Conservation (phyloP, 2,113 vertebrate species). For the Bufo bufo region DNA sequence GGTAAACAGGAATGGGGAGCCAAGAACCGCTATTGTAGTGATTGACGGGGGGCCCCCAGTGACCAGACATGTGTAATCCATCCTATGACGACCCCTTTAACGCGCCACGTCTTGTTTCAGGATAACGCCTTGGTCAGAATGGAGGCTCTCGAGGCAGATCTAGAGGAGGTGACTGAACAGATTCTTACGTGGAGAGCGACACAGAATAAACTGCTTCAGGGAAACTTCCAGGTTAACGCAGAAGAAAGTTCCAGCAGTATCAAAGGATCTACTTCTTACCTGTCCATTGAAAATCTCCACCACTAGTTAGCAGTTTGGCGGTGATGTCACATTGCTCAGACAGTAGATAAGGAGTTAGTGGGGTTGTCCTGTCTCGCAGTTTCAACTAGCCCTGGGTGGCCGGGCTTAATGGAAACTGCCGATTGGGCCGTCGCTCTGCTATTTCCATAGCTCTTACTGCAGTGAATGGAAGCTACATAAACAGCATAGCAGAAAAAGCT, state of each 20-base stretch:
- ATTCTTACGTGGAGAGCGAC: conserved; percentile 78
- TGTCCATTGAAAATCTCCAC: conserved; percentile 42
- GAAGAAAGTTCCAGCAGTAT: conserved; percentile 64
- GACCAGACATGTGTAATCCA: neutral
- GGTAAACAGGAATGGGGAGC: too few relatives aligned
- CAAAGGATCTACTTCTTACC: conserved; percentile 53
- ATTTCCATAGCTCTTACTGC: too few relatives aligned
- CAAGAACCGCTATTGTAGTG: too few relatives aligned
- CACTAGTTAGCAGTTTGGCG: neutral
- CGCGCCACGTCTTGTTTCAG: conserved; percentile 66
- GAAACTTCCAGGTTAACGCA: conserved; percentile 55
- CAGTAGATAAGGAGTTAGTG: neutral
- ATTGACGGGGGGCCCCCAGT: neutral
- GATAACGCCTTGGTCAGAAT: conserved; percentile 72
- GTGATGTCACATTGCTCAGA: neutral
- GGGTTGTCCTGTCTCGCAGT: too few relatives aligned
- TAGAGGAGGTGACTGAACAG: conserved; percentile 76
- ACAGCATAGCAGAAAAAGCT: too few relatives aligned
- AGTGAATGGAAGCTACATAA: too few relatives aligned
- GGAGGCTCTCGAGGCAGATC: conserved; percentile 72
- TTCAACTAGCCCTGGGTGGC: too few relatives aligned
- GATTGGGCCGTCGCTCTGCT: too few relatives aligned
- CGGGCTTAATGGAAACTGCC: too few relatives aligned
- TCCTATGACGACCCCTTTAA: neutral
- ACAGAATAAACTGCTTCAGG: conserved; percentile 65